Evolutionary conservation across 2,113 vertebrate species (phyloP).

Genomic region (Fregetta grallaria): DNA sequence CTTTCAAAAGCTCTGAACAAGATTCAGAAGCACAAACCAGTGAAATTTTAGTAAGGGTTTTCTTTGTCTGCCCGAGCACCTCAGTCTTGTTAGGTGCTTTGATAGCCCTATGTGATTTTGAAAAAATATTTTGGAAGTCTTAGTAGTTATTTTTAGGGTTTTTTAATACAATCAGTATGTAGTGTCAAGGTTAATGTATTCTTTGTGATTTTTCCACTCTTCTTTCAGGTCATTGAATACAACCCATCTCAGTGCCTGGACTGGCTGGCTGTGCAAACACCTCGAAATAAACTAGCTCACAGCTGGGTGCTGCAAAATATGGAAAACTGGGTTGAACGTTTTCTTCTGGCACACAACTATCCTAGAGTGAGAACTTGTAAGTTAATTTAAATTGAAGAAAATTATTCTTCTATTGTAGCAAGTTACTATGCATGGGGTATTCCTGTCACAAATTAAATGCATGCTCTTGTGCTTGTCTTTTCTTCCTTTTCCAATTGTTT

Average conservation of each 20-base stretch:
- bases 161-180: neutral
- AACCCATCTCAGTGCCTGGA: slow-evolving; percentile 98
- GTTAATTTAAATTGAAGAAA: slow-evolving; percentile 33
- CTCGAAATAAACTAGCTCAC: slow-evolving; percentile 96
- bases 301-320: slow-evolving; percentile 99
- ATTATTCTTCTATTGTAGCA: neutral
- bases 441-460: neutral
- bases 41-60: neutral
- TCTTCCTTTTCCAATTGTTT: neutral
- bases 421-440: neutral
- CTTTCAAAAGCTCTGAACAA: neutral
- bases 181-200: neutral
- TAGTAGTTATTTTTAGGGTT: neutral
- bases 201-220: neutral
- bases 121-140: neutral
- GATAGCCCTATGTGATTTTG: neutral
- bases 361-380: slow-evolving; percentile 98
- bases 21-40: neutral
- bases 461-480: neutral
- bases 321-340: slow-evolving; percentile 99
- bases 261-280: slow-evolving; percentile 97
- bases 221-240: slow-evolving; percentile 92
- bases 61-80: neutral
- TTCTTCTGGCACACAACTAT: slow-evolving; percentile 98
- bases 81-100: neutral